Evolutionary conservation across 2,113 vertebrate species (phyloP).

Genomic region (Lophura nycthemera): DNA sequence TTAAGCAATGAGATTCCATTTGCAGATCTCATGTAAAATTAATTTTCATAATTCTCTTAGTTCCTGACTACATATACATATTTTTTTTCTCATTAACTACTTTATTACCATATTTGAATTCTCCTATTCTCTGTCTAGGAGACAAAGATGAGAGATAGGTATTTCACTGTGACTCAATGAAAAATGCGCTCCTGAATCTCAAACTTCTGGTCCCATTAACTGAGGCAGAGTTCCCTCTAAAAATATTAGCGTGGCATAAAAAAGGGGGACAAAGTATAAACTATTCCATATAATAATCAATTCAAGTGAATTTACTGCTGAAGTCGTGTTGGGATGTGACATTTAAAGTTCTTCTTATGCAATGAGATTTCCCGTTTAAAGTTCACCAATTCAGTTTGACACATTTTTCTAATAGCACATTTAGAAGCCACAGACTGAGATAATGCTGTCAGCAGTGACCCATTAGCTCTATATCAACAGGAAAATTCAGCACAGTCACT

Average conservation of each 20-base stretch:
- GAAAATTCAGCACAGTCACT: background rate
- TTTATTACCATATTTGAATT: constrained; percentile 72
- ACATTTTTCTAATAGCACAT: background rate
- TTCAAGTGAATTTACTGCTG: constrained; percentile 45
- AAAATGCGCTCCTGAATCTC: background rate
- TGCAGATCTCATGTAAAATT: constrained; percentile 78
- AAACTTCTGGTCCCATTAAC: background rate
- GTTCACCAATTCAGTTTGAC: background rate
- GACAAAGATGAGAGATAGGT: constrained; percentile 37
- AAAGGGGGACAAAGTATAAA: background rate
- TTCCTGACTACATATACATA: constrained; percentile 67
- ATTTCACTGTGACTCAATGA: no score
- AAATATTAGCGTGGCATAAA: constrained; percentile 1
- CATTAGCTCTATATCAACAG: constrained; percentile 14
- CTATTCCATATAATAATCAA: constrained; percentile 57
- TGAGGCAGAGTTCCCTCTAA: background rate
- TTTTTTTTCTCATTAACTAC: constrained; percentile 73
- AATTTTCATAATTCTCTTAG: constrained; percentile 78
- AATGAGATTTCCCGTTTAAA: background rate
- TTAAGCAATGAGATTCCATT: constrained; percentile 72
- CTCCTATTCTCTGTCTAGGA: background rate
- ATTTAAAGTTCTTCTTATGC: constrained; percentile 25
- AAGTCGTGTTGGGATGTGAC: background rate
- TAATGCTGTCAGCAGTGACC: constrained; percentile 1
- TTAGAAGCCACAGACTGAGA: background rate